Conservation (phyloP, 2,888 invertebrate genomes). For the Papilio demoleus region DNA sequence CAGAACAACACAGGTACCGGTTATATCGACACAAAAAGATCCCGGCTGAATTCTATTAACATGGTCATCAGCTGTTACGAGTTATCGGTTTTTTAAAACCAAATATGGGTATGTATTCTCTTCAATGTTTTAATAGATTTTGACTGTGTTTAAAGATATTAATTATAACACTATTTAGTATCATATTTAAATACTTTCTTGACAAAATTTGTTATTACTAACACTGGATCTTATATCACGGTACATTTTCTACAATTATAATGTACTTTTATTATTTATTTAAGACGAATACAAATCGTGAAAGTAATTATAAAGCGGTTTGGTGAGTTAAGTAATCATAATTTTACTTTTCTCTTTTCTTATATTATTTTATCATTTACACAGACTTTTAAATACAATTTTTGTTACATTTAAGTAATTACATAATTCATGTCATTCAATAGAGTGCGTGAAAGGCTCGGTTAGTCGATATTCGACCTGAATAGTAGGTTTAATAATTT, state of each 20-base stretch:
- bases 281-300: not conserved
- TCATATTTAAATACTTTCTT: too few species aligned
- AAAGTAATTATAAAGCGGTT: conserved; percentile 9
- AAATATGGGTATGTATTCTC: too few species aligned
- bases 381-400: too few species aligned
- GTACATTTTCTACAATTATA: not conserved
- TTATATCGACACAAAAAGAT: too few species aligned
- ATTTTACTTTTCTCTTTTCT: not conserved
- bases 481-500: conserved; percentile 22
- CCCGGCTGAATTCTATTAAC: too few species aligned
- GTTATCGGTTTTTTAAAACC: too few species aligned
- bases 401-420: too few species aligned
- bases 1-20: too few species aligned
- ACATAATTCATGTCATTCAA: not conserved
- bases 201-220: not conserved
- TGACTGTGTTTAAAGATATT: too few species aligned
- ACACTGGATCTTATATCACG: not conserved
- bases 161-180: too few species aligned
- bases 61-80: too few species aligned
- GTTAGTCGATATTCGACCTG: conserved; percentile 27
- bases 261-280: not conserved
- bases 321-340: not conserved
- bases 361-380: not conserved
- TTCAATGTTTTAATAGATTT: too few species aligned
- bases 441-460: not conserved